These are phyloP conservation scores for Oreocharis arfaki DNA, from an alignment of 2,113 vertebrate species.

Conservation along the genomic window DNA sequence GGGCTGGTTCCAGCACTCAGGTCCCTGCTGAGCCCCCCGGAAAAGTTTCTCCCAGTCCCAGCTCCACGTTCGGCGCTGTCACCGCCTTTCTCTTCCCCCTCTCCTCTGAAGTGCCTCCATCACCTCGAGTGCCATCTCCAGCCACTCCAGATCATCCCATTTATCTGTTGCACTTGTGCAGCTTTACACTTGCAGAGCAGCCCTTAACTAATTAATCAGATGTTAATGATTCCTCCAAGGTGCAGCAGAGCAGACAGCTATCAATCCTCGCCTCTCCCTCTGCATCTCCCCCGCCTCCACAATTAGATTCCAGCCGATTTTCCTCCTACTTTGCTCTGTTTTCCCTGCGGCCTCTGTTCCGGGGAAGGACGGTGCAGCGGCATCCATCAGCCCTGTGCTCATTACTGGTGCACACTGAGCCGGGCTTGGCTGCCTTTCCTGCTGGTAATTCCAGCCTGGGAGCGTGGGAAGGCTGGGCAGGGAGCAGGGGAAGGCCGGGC, in stretches of 20 bases:
- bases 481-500: background rate
- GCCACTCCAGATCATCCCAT: background rate
- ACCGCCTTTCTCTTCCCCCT: background rate
- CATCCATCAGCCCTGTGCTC: background rate
- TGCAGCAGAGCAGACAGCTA: constrained; percentile 51
- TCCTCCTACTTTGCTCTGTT: constrained; percentile 7
- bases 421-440: background rate
- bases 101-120: background rate
- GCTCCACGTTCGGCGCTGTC: rapidly evolving
- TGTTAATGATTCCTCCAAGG: constrained; percentile 63
- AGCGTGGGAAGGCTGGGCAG: background rate
- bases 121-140: background rate
- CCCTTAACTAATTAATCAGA: constrained; percentile 58
- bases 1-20: rapidly evolving
- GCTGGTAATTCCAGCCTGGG: background rate
- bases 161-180: background rate
- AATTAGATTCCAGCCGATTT: constrained; percentile 41
- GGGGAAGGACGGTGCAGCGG: background rate
- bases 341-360: background rate
- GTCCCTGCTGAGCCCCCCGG: rapidly evolving
- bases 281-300: constrained; percentile 32
- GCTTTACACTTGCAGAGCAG: constrained; percentile 12
- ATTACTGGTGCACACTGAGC: background rate
- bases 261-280: constrained; percentile 28
- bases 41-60: background rate